Evolutionary conservation across 2,797 vertebrate species (phyloP), one percentile per base, ranked within the genome.

Genomic region (Enteromius treurensis): DNA sequence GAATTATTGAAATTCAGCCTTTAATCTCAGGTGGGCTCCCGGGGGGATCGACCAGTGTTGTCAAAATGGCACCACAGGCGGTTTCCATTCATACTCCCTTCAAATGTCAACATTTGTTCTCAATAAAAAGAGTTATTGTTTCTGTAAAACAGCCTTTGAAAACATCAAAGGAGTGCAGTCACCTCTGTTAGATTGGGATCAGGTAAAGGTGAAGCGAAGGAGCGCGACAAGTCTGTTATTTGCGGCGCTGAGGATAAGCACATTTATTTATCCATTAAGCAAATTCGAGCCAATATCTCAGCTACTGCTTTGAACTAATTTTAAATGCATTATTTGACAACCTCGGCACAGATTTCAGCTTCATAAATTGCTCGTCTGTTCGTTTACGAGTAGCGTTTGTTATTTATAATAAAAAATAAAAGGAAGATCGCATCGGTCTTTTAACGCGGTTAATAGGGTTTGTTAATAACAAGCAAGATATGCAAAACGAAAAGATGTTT

Each of bases 101-200:
- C 92, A 95, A 96, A 96, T 96, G 95, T 95, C 96, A 96, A 95
- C 96, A 96, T 96, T 97, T 97, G 95, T 95, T 96, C 93, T 93
- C 93, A 94, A 95, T 95, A 94, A 96, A 94, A 94, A 93, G 94
- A 94, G 93, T 95, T 95, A 95, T 94, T 96, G 95, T 97, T 96
- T 96, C 95, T 91, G 91, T 90, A 92, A 93, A 94, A 94, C 91
- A 90, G 93, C 93, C 92, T 95, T 93, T 94, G 94, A 94, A 93
- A 92, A 95, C 92, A 90, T 91, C 92, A 91, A 94, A 93, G 92
- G 92, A 94, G 58, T 32, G n/a, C 58, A 62, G 34, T 14, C 78
- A 68, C 60, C 76, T 71, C 77, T 47, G 90, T 92, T 89, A 85
- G 87, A 1, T 4, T 77, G 91, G 89, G 90, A 91, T 92, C 89